A percentile compares a stretch with the other conserved stretches of the same genome.
These are phyloP conservation scores for Hirundo rustica DNA, from an alignment of 2,797 vertebrate genomes.

Conservation along the genomic window DNA sequence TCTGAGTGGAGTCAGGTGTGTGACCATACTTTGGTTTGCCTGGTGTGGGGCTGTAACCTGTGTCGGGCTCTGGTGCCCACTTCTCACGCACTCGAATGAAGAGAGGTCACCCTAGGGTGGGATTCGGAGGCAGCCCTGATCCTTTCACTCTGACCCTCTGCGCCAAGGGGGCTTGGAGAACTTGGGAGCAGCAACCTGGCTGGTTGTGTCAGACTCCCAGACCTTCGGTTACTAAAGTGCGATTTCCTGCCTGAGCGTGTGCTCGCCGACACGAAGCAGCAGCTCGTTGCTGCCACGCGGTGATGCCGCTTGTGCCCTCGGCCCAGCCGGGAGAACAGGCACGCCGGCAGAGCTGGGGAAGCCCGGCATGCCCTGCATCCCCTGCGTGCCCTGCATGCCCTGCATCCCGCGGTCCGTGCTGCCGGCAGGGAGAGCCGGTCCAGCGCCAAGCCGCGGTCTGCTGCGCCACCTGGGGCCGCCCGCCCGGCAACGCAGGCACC, in stretches of 20 bases:
- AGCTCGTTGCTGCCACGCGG: not conserved
- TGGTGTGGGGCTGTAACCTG: not conserved
- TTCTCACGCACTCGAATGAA: not conserved
- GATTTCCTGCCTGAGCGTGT: not conserved
- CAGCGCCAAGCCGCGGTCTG: not conserved
- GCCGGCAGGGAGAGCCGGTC: not conserved
- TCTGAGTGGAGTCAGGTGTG: not conserved
- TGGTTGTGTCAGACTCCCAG: not conserved
- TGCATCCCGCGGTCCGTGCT: rapidly evolving
- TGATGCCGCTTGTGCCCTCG: not conserved
- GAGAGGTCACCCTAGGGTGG: not conserved
- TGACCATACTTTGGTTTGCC: not conserved
- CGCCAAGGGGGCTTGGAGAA: not conserved
- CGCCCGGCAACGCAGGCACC: not conserved
- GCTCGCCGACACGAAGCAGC: not conserved
- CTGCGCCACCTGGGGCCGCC: conserved; percentile 28
- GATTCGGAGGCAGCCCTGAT: not conserved
- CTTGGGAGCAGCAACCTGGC: not conserved
- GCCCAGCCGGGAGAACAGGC: not conserved
- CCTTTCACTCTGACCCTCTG: not conserved
- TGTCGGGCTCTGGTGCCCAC: not conserved
- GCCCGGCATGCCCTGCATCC: rapidly evolving
- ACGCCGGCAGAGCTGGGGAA: not conserved
- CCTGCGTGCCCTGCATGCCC: not conserved
- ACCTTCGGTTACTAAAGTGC: not conserved